Evolutionary conservation across 1,140 invertebrate genomes (phyloP).

Genomic region (Tribolium castaneum): DNA sequence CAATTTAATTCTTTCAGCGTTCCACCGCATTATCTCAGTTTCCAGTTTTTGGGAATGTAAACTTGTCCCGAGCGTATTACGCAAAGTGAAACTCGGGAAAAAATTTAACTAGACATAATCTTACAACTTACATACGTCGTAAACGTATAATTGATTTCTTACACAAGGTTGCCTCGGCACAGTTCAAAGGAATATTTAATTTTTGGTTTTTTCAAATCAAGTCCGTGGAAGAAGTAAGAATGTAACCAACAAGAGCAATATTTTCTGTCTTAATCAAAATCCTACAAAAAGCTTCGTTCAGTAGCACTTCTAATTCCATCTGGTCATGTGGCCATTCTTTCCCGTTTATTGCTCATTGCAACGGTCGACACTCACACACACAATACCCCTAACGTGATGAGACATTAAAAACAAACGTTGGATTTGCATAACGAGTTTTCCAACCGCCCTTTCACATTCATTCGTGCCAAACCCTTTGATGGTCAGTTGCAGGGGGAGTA

Average conservation of each 20-base stretch:
- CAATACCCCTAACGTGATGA: conserved; percentile 26
- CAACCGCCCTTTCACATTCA: conserved; percentile 10
- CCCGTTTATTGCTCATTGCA: conserved; percentile 1
- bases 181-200: conserved; percentile 21
- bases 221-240: neutral
- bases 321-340: neutral
- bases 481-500: neutral
- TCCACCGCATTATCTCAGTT: neutral
- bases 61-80: neutral
- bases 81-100: neutral
- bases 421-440: conserved; percentile 33
- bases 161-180: conserved; percentile 2
- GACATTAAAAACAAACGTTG: conserved; percentile 29
- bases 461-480: conserved; percentile 11
- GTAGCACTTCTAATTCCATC: conserved; percentile 4
- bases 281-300: neutral
- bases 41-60: neutral
- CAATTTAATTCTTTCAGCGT: neutral
- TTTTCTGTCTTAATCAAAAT: neutral
- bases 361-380: conserved; percentile 7
- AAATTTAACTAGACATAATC: neutral
- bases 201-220: neutral
- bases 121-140: neutral
- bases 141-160: neutral
- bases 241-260: neutral